Percentiles rank a stretch among this genome's conserved stretches.
Conservation (phyloP, 2,888 invertebrate genomes). For the Mylabris sibirica region DNA sequence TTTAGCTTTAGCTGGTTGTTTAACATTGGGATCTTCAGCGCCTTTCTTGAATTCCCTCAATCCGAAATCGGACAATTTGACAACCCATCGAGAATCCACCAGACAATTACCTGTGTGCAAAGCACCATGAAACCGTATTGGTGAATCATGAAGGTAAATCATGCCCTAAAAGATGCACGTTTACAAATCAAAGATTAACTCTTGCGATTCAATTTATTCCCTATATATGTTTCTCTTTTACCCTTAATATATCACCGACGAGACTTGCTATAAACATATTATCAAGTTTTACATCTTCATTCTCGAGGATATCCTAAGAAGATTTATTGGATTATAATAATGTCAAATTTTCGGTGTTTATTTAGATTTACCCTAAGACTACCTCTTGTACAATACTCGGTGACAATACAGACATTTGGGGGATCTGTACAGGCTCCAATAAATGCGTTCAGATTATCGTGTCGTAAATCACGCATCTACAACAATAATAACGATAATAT, state of each 20-base stretch:
- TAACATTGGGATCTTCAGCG: slow-evolving; percentile 68
- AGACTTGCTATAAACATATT: slow-evolving; percentile 96
- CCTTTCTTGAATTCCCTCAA: slow-evolving; percentile 85
- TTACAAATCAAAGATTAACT: background rate
- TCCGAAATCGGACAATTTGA: slow-evolving; percentile 92
- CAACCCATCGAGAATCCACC: slow-evolving; percentile 94
- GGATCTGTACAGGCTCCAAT: slow-evolving; percentile 92
- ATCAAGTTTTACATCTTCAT: slow-evolving; percentile 94
- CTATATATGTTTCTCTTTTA: slow-evolving; percentile 61
- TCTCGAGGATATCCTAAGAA: slow-evolving; percentile 86
- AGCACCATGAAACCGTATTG: slow-evolving; percentile 85
- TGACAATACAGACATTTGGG: slow-evolving; percentile 87
- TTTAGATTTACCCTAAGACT: slow-evolving; percentile 78
- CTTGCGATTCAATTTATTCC: background rate
- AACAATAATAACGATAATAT: slow-evolving; percentile 41
- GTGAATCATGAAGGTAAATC: slow-evolving; percentile 89
- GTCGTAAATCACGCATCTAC: slow-evolving; percentile 88
- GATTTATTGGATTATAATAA: background rate
- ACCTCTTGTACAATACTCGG: slow-evolving; percentile 88
- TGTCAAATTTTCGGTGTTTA: background rate
- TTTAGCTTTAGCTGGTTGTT: slow-evolving; percentile 68
- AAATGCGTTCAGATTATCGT: slow-evolving; percentile 91
- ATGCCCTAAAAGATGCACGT: slow-evolving; percentile 72
- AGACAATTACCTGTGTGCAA: slow-evolving; percentile 91
- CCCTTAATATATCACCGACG: slow-evolving; percentile 92